phyloP scores from a whole-genome alignment of 2,797 vertebrate genomes.

The Dromococcyx pavoninus region DNA sequence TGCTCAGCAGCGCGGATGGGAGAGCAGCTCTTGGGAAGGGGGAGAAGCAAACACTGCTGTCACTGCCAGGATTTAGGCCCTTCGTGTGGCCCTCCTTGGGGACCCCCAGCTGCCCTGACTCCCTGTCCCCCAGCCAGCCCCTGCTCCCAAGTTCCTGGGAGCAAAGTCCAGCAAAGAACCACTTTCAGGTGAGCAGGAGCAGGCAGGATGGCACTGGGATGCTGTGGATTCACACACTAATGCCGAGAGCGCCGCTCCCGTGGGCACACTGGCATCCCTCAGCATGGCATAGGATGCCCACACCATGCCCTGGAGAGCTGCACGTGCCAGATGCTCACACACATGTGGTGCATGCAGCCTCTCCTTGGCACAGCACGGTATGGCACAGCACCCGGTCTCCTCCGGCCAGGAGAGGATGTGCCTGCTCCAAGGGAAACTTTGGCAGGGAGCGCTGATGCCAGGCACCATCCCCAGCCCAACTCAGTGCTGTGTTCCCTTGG shows the following conservation, averaged over 20 bases:
- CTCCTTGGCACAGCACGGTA: background rate
- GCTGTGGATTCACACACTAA: accelerated
- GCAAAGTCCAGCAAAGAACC: background rate
- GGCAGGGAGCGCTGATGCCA: background rate
- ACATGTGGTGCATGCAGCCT: background rate
- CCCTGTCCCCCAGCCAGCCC: too few species aligned
- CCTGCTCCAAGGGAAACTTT: background rate
- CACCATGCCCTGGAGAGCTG: background rate
- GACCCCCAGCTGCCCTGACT: background rate
- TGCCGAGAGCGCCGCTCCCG: background rate
- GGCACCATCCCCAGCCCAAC: background rate
- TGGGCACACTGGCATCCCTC: background rate
- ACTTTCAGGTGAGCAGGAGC: accelerated
- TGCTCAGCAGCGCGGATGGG: background rate
- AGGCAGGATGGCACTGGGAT: accelerated
- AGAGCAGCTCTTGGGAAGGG: background rate
- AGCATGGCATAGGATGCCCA: background rate
- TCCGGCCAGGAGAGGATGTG: accelerated
- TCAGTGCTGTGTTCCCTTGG: background rate
- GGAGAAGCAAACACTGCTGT: accelerated
- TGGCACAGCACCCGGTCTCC: accelerated
- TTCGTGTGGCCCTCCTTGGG: background rate
- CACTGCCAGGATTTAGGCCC: background rate
- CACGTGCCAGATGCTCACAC: background rate
- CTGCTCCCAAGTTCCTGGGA: background rate